A percentile compares a stretch with the other conserved stretches of the same genome.
phyloP scores from a whole-genome alignment of 1,140 invertebrate species.

The Choristoneura fumiferana region DNA sequence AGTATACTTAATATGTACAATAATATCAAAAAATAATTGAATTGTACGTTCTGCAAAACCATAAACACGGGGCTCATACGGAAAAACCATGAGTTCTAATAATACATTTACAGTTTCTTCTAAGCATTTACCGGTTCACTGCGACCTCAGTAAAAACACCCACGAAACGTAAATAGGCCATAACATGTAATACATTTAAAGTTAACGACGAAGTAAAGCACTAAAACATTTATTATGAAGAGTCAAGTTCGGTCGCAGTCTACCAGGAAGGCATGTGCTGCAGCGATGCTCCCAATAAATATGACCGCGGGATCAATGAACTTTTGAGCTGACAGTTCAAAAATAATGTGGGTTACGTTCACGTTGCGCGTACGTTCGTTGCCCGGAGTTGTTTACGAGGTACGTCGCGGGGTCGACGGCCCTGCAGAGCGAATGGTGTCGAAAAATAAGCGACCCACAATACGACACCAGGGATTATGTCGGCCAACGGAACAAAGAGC shows the following conservation, averaged over 20 bases:
- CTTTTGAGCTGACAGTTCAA: slow-evolving; percentile 74
- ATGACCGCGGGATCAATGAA: slow-evolving; percentile 66
- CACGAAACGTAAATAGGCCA: slow-evolving; percentile 1
- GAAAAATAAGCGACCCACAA: slow-evolving; percentile 74
- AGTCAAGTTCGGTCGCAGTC: slow-evolving; percentile 33
- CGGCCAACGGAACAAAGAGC: slow-evolving; percentile 70
- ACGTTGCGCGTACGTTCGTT: slow-evolving; percentile 70
- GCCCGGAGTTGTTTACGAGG: slow-evolving; percentile 69
- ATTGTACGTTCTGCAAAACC: background rate
- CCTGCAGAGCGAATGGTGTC: slow-evolving; percentile 63
- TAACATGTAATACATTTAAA: slow-evolving; percentile 3
- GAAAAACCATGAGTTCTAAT: too few relatives aligned
- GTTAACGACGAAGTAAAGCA: slow-evolving; percentile 6
- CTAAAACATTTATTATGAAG: slow-evolving; percentile 12
- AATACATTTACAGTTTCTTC: too few relatives aligned
- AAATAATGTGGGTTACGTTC: slow-evolving; percentile 77
- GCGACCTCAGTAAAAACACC: background rate
- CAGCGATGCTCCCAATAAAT: slow-evolving; percentile 66
- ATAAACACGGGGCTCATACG: too few relatives aligned
- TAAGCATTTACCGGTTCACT: too few relatives aligned
- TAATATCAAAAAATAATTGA: too few relatives aligned
- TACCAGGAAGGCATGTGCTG: slow-evolving; percentile 56
- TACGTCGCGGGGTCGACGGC: slow-evolving; percentile 60
- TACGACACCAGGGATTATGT: slow-evolving; percentile 50
- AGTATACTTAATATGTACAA: too few relatives aligned